Evolutionary conservation across 2,888 invertebrate genomes (phyloP), one percentile per base, ranked within the genome.

Genomic region (Rugalucina vietnamica): DNA sequence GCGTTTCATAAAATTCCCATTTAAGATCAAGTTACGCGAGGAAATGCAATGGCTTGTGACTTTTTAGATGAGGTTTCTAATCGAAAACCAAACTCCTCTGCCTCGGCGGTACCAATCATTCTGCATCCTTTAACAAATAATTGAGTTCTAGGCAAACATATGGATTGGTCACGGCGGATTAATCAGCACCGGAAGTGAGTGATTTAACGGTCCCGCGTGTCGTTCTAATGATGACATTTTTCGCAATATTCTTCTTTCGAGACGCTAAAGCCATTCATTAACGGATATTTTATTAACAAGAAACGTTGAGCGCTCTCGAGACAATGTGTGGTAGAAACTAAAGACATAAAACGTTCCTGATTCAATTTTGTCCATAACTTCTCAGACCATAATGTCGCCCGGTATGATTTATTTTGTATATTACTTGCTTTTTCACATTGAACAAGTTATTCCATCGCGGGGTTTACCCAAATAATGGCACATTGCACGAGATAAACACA

Each of bases 111-210:
- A 27, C n/a, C 57, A 34, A 65, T 65, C 21, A 21, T 65, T 65
- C 65, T 65, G 65, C 65, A 34, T 34, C 65, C 65, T 65, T 65
- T 65, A 65, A 34, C 65, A 65, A 65, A 65, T 65, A 65, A 65
- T 65, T 65, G 65, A 65, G 65, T 34, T 27, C 71, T 24, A n/a
- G n/a, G 37, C 60, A 43, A 76, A 76, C 84, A 81, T 84, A 84
- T 79, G 84, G 81, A 76, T 76, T 50, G 71, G 76, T 78, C 73
- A 72, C 65, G 70, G 82, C 37, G 82, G 78, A 82, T 80, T 82
- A 82, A 86, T 86, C 80, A 82, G 78, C 74, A 80, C 86, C 86
- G 86, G 86, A 86, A 83, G 72, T 69, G 43, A 49, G 82, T 83
- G 86, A 86, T 86, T 81, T 86, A 86, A 80, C 69, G 81, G 75